Conservation (phyloP, 2,113 vertebrate genomes). For the Ranitomeya variabilis region DNA sequence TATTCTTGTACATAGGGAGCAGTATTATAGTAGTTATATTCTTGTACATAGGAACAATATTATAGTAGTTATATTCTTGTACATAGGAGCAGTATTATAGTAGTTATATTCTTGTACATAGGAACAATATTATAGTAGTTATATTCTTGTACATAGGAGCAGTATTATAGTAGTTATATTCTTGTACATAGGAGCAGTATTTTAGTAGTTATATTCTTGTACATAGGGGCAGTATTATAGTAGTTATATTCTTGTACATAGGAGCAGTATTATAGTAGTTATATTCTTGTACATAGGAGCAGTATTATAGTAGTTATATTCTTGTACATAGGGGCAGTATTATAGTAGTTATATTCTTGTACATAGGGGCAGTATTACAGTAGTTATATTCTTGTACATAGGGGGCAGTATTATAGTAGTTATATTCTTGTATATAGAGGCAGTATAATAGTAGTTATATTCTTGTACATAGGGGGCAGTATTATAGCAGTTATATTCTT, state of each 20-base stretch:
- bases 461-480: neutral
- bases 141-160: neutral
- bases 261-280: neutral
- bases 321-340: neutral
- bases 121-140: too few relatives aligned
- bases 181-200: neutral
- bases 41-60: neutral
- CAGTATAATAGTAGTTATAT: conserved; percentile 19
- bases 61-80: conserved; percentile 6
- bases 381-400: conserved; percentile 18
- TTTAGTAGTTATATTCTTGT: neutral
- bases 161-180: conserved; percentile 13
- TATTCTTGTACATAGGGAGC: neutral
- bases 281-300: neutral
- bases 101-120: neutral
- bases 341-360: conserved; percentile 20
- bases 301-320: conserved; percentile 15
- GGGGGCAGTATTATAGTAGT: conserved; percentile 18
- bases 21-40: conserved; percentile 13
- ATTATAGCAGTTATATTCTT: conserved; percentile 10
- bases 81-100: neutral
- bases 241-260: neutral
- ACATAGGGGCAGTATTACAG: conserved; percentile 12
- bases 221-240: neutral
- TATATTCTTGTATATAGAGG: conserved; percentile 20